phyloP scores from a whole-genome alignment of 2,888 invertebrate species.

The Lepidocyrtoides sp. region DNA sequence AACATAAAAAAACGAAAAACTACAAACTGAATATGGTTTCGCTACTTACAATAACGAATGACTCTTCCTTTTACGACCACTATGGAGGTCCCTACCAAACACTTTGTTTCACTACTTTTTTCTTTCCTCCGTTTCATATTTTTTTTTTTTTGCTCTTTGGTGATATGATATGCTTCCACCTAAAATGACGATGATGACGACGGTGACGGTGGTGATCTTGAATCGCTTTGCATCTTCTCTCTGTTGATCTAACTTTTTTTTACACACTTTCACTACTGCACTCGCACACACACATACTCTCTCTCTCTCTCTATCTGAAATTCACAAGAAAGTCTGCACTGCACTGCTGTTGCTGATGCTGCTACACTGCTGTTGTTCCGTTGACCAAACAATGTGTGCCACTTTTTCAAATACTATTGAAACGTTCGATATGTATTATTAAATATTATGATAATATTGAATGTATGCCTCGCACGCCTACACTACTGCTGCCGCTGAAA shows the following conservation, averaged over 20 bases:
- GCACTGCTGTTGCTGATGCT: constrained; percentile 33
- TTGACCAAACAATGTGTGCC: constrained; percentile 8
- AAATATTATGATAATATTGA: constrained; percentile 17
- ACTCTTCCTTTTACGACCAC: constrained; percentile 22
- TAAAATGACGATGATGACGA: constrained; percentile 15
- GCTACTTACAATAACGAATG: constrained; percentile 15
- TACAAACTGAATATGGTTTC: constrained; percentile 11
- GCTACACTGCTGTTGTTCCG: constrained; percentile 35
- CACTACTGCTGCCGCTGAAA: constrained; percentile 31
- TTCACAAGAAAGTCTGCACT: constrained; percentile 1
- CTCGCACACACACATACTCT: not conserved
- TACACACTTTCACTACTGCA: constrained; percentile 36
- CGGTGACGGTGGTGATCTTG: constrained; percentile 67
- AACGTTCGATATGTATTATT: constrained; percentile 12
- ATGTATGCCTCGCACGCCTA: constrained; percentile 43
- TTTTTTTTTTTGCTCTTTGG: constrained; percentile 2
- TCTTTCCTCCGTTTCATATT: no score
- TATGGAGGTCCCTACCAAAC: constrained; percentile 13
- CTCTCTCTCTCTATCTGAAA: constrained; percentile 14
- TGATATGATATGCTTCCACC: not conserved
- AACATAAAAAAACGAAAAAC: not conserved
- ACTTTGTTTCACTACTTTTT: not conserved
- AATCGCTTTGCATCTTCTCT: constrained; percentile 62
- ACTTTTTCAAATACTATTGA: constrained; percentile 56
- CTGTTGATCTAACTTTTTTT: constrained; percentile 43